Conservation (phyloP, 92 coral and sea anemone genomes). For the Porites cylindrica region DNA sequence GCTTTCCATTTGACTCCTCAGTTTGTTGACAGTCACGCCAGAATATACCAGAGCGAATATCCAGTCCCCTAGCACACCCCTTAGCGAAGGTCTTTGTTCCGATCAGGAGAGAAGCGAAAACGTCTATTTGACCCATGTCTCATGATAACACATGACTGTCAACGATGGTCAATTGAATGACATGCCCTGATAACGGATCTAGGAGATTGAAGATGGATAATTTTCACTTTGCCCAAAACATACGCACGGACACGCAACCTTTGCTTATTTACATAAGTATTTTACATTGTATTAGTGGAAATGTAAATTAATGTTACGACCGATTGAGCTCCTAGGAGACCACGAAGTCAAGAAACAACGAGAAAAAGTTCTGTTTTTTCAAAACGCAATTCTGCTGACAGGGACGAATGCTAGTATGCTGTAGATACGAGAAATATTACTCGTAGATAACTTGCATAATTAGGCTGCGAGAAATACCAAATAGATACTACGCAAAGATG, state of each 20-base stretch:
- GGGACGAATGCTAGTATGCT: not conserved
- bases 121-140: constrained; percentile 36
- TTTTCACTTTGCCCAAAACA: constrained; percentile 49
- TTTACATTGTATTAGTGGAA: constrained; percentile 17
- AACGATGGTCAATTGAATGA: constrained; percentile 47
- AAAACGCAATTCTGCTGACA: not conserved
- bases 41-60: constrained; percentile 23
- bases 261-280: constrained; percentile 41
- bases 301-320: constrained; percentile 4
- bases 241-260: constrained; percentile 65
- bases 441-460: constrained; percentile 56
- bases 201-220: constrained; percentile 37
- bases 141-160: constrained; percentile 39
- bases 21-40: constrained; percentile 49
- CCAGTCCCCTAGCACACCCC: constrained; percentile 34
- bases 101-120: constrained; percentile 15
- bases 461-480: constrained; percentile 50
- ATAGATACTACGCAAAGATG: constrained; percentile 53
- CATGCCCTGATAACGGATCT: constrained; percentile 68
- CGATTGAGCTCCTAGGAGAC: not conserved
- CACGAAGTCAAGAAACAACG: constrained; percentile 13
- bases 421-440: constrained; percentile 31
- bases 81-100: constrained; percentile 19
- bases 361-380: not conserved
- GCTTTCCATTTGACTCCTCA: constrained; percentile 4